Base-by-base conservation (phyloP, 2,113 vertebrate genomes). In the Hippocampus mohnikei region DNA sequence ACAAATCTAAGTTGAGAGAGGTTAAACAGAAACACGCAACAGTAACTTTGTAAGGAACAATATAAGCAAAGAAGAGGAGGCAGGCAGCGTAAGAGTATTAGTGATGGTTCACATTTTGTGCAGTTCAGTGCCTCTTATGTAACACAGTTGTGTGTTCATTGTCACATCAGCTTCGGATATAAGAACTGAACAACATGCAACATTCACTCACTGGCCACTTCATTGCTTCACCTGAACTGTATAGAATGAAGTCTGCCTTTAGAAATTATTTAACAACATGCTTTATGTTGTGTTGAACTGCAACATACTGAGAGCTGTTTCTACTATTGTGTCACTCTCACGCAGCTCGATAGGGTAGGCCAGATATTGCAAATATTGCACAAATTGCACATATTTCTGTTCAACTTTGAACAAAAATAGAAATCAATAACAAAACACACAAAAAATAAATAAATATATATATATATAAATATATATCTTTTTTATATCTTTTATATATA, bases 1-100 rank as follows among this genome's bases (percentile, higher is more conserved):
- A 56, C 11, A 13, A 56, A 56, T 56, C 78, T 62, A 60, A 72
- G 61, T 70, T 50, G 59, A 20, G 62, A n/a, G 44, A 52, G 29
- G 46, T 8, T 33, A 53, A 53, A 53, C 10, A 53, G 8, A 21
- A 78, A 61, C 46, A 48, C 15, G 15, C 46, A 25, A 59, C 7
- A 48, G 21, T 76, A 68, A 69, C 33, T 20, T 69, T 18, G 66
- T 69, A 27, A 3, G 53, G n/a, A 64, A 6, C 33, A 59, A n/a
- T 61, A 46, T 60, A 65, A 44, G 48, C 37, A 13, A 70, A 53
- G 37, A 69, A 48, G 21, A 71, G 72, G 25, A 33, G 16, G 52
- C 59, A 23, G 48, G 27, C 48, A 69, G 59, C 29, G 67, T 60
- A 73, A 66, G 65, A 42, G 61, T 20, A 21, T 42, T 42, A 29